Evolutionary conservation across 2,888 invertebrate species (phyloP).

Genomic region (Hyppa rectilinea): DNA sequence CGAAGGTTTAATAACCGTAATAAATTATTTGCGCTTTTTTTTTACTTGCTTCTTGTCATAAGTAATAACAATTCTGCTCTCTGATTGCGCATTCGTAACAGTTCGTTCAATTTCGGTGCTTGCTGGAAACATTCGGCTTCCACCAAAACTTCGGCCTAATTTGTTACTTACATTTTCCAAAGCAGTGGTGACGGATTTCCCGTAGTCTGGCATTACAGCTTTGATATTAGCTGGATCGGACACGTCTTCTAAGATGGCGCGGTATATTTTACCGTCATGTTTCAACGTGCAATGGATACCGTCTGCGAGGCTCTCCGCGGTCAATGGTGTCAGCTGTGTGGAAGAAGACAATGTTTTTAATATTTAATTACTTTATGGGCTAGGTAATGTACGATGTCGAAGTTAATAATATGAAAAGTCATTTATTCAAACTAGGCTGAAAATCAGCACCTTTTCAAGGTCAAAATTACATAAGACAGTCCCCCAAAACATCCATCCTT

Average conservation of each 20-base stretch:
- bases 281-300: constrained; percentile 86
- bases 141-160: background rate
- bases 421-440: no score
- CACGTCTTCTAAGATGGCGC: constrained; percentile 82
- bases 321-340: constrained; percentile 79
- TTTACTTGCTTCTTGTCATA: background rate
- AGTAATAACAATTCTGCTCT: background rate
- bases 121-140: background rate
- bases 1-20: no score
- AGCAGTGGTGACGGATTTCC: constrained; percentile 78
- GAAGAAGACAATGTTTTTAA: background rate
- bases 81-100: background rate
- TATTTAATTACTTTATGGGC: background rate
- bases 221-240: constrained; percentile 75
- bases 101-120: background rate
- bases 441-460: no score
- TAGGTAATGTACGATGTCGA: no score
- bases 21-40: no score
- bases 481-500: no score
- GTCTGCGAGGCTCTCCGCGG: constrained; percentile 77
- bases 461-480: no score
- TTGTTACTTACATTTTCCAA: constrained; percentile 80
- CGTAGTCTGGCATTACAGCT: constrained; percentile 85
- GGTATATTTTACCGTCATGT: constrained; percentile 81
- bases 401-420: no score